Base-by-base conservation (phyloP, 2,888 invertebrate genomes). In the Busseola fusca region DNA sequence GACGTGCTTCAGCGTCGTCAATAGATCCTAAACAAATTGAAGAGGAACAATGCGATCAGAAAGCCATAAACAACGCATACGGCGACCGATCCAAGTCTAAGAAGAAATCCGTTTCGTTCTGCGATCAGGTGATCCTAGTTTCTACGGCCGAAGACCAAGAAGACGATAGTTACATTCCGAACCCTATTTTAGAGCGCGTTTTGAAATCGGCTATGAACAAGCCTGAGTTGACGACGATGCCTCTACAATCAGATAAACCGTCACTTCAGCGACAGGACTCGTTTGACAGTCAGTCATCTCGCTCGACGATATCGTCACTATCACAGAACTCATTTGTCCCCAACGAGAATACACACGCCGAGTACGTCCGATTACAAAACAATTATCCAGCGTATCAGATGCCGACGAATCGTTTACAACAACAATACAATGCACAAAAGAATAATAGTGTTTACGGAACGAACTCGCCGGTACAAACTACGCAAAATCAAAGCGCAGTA, bases 21-120 rank as follows among this genome's bases (percentile, higher is more conserved):
- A 92, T 94, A 59, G 95, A 95, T 80, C 89, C 93, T 0, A 94
- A 94, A 78, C 94, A 94, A 85, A 92, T 93, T 68, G 94, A 94
- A 64, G 93, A 94, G 18, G 94, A 95, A 66, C 91, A 90, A 63
- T 87, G 80, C 63, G 94, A 94, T 14, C 92, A 93, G 80, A 94
- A 94, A 84, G 84, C 87, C 1, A 86, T 88, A 18, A 94, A 89
- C 67, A 93, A 94, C 48, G 89, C 87, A 0, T 94, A 95, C 74
- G 93, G 92, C 18, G 96, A 96, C 80, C 91, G 94, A 0, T 96
- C 96, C 65, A 96, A 97, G 73, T 96, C 97, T 0, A 98, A 98
- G 89, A 98, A 98, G 96, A 99, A 99, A 92, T 98, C 98, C 72
- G 99, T 99, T 7, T 98, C 99, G 0, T 99, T 99, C 92, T 99